Evolutionary conservation across 1,140 invertebrate genomes (phyloP).

Genomic region (Vanessa atalanta): DNA sequence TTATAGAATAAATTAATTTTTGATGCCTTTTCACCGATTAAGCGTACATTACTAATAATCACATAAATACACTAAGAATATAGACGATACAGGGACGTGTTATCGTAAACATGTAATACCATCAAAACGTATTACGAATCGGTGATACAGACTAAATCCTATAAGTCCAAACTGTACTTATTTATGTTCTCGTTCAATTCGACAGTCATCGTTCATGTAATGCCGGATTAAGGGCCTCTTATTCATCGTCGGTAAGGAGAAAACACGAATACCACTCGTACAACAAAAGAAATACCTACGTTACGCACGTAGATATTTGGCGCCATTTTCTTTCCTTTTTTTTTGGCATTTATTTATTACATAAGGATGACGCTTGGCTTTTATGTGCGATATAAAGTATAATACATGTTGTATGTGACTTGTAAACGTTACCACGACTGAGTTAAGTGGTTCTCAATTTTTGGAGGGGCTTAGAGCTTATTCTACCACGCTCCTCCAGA

Average conservation of each 20-base stretch:
- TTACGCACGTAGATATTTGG: slow-evolving; percentile 47
- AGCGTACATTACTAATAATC: background rate
- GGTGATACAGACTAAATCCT: slow-evolving; percentile 30
- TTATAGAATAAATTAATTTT: too few relatives aligned
- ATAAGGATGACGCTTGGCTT: slow-evolving; percentile 29
- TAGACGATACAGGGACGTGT: background rate
- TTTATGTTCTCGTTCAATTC: slow-evolving; percentile 40
- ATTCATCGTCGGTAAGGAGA: slow-evolving; percentile 49
- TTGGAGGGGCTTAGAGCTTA: too few relatives aligned
- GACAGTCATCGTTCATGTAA: slow-evolving; percentile 60
- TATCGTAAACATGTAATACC: slow-evolving; percentile 2
- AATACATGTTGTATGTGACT: background rate
- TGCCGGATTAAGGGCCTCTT: slow-evolving; percentile 54
- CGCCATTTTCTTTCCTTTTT: slow-evolving; percentile 38
- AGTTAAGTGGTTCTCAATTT: too few relatives aligned
- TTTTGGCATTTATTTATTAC: slow-evolving; percentile 26
- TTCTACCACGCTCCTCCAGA: too few relatives aligned
- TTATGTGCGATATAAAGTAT: slow-evolving; percentile 45
- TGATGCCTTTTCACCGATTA: too few relatives aligned
- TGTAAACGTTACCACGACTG: too few relatives aligned
- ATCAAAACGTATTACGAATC: slow-evolving; percentile 12
- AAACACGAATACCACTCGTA: slow-evolving; percentile 48
- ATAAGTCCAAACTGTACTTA: slow-evolving; percentile 37
- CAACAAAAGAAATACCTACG: slow-evolving; percentile 62
- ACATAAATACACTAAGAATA: background rate